Evolutionary conservation across 2,113 vertebrate species (phyloP).

Genomic region (Anoplopoma fimbria): DNA sequence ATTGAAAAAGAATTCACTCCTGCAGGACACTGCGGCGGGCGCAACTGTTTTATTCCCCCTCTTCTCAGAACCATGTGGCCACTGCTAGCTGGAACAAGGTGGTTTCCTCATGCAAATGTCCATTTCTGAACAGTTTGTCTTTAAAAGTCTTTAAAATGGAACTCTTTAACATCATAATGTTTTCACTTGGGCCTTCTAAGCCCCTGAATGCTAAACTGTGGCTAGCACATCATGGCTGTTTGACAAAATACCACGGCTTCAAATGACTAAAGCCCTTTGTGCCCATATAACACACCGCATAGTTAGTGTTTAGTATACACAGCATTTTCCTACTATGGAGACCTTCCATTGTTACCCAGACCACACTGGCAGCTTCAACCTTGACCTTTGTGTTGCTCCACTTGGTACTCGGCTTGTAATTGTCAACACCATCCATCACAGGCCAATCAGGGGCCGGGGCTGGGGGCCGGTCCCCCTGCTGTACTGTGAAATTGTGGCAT

Average conservation of each 20-base stretch:
- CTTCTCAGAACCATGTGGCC: slow-evolving; percentile 21
- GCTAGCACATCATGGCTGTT: slow-evolving; percentile 12
- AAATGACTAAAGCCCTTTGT: slow-evolving; percentile 67
- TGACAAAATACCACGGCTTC: slow-evolving; percentile 42
- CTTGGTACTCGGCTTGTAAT: slow-evolving; percentile 81
- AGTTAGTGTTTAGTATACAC: slow-evolving; percentile 58
- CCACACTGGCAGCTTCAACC: slow-evolving; percentile 79
- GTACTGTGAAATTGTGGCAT: slow-evolving; percentile 87
- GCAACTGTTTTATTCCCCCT: slow-evolving; percentile 60
- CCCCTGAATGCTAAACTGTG: slow-evolving; percentile 13
- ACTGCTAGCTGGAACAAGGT: slow-evolving; percentile 30
- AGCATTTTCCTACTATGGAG: slow-evolving; percentile 67
- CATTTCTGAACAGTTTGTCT: neutral
- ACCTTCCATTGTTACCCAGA: slow-evolving; percentile 75
- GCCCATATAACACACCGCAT: slow-evolving; percentile 33
- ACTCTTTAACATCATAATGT: slow-evolving; percentile 4
- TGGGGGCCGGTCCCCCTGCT: slow-evolving; percentile 69
- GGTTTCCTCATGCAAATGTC: slow-evolving; percentile 35
- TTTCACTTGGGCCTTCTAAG: neutral
- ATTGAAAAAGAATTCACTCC: slow-evolving; percentile 78
- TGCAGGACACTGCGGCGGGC: slow-evolving; percentile 70
- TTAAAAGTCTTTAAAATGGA: neutral
- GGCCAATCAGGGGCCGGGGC: slow-evolving; percentile 66
- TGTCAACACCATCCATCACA: slow-evolving; percentile 80
- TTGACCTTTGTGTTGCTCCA: slow-evolving; percentile 81